Evolutionary conservation across 2,797 vertebrate species (phyloP), one percentile per base, ranked within the genome.

Genomic region (Mergus octosetaceus): DNA sequence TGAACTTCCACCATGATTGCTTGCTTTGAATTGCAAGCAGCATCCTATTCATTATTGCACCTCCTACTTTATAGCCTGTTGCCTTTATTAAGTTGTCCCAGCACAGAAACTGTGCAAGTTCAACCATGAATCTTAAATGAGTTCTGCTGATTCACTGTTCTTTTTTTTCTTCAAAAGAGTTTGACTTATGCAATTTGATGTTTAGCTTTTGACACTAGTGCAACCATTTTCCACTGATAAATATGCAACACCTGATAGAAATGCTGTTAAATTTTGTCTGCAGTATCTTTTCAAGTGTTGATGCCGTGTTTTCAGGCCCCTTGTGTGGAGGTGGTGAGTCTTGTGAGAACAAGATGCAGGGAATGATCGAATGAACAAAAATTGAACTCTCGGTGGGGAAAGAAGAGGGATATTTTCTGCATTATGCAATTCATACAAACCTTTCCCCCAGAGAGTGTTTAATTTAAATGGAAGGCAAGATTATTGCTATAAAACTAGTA

Each of bases 381-480:
- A 10, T 4, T 73, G 25, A 92, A 62, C 34, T 69, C 32, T 49
- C 47, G 25, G 6, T 64, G 32, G 27, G 27, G 19, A 11, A 21
- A 25, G 36, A 54, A 30, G 64, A 72, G 19, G 7, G 20, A 53
- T 84, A 34, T 56, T 90, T 93, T 90, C 51, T 90, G 24, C 38
- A 15, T 81, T 76, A 47, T 24, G 36, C 62, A 79, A 61, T 65
- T 27, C 18, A 20, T 58, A 39, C 27, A 54, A 54, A 72, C 22
- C 32, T 90, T 90, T 81, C 21, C 15, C 91, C 70, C n/a, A 60
- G 38, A 62, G 74, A 81, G 70, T 51, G 62, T 91, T 93, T 90
- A 86, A 25, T 75, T 1, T 49, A 84, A 72, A 56, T 56, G 38
- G 58, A 94, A 86, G 62, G 58, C 39, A 78, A 47, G 19, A 70